Evolutionary conservation across 2,797 vertebrate genomes (phyloP).

Genomic region (Acomys russatus): DNA sequence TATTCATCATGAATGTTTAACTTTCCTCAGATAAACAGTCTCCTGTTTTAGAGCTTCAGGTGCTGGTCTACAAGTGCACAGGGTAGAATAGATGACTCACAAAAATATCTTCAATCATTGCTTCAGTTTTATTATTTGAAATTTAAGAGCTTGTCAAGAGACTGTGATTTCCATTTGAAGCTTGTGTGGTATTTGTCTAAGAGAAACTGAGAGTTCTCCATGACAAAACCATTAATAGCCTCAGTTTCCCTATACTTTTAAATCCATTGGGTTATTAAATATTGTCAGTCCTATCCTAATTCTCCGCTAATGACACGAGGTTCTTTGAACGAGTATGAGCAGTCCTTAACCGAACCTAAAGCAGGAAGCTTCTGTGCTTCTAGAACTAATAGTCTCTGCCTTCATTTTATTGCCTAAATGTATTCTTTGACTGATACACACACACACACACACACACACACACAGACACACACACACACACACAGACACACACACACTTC

Average conservation of each 20-base stretch:
- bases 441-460: too few relatives aligned
- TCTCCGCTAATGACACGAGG: background rate
- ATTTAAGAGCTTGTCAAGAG: background rate
- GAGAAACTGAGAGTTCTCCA: background rate
- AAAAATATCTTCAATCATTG: background rate
- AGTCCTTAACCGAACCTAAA: background rate
- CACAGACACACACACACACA: too few relatives aligned
- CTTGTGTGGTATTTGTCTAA: background rate
- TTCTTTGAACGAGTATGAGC: background rate
- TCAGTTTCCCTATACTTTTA: background rate
- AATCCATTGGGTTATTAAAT: background rate
- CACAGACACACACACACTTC: too few relatives aligned
- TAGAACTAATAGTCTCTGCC: background rate
- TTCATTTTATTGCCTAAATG: background rate
- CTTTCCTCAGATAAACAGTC: background rate
- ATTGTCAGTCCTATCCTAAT: background rate
- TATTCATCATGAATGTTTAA: background rate
- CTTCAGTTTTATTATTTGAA: background rate
- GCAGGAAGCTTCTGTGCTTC: background rate
- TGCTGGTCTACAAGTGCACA: background rate
- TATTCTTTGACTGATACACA: background rate
- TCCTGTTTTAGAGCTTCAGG: background rate
- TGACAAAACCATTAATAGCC: background rate
- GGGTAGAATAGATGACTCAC: background rate
- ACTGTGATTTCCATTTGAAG: background rate